phyloP scores from a whole-genome alignment of 2,797 vertebrate species.

The Dicrostonyx torquatus region DNA sequence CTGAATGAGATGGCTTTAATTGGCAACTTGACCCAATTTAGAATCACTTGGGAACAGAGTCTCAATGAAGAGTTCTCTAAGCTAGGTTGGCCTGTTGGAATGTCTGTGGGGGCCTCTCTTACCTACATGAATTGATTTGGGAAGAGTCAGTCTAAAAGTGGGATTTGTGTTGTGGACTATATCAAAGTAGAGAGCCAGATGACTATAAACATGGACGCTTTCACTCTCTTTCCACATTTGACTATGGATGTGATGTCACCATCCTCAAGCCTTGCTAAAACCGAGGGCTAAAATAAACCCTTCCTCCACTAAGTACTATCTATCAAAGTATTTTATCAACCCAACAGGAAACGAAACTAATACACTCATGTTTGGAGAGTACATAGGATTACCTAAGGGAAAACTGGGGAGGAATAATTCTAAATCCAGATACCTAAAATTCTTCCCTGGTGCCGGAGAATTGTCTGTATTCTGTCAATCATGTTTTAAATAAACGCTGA shows the following conservation, averaged over 20 bases:
- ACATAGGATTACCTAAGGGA: background rate
- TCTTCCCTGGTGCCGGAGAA: no score
- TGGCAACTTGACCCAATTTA: background rate
- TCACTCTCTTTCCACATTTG: background rate
- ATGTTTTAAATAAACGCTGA: no score
- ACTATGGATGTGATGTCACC: background rate
- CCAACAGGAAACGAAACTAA: background rate
- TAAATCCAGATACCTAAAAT: background rate
- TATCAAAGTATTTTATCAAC: background rate
- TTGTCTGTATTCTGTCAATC: no score
- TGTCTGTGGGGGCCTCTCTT: background rate
- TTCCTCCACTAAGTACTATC: background rate
- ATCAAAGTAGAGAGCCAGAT: background rate
- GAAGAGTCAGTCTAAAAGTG: background rate
- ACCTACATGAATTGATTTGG: background rate
- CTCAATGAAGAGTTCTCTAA: background rate
- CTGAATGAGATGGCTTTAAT: background rate
- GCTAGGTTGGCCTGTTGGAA: background rate
- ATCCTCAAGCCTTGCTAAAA: background rate
- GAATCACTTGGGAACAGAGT: background rate
- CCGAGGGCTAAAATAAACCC: background rate
- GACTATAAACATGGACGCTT: background rate
- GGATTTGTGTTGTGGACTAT: background rate
- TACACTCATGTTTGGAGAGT: background rate
- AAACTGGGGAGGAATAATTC: background rate